Conservation (phyloP, 2,113 vertebrate species). For the Labeo catla region DNA sequence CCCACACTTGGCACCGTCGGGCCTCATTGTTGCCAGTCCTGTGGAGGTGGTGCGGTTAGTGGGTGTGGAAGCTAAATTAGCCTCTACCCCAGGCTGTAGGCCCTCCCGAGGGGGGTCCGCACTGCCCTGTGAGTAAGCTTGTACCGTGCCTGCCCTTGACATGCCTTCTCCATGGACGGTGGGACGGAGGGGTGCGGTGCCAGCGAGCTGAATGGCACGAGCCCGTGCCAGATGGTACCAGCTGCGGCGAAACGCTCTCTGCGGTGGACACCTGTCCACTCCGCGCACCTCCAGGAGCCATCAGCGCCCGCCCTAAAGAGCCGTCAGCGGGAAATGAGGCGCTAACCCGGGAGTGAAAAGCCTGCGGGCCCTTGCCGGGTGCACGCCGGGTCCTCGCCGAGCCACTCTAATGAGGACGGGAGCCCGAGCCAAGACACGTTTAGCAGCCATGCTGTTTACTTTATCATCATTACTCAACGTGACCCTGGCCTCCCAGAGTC, state of each 20-base stretch:
- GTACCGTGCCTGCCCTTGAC: slow-evolving; percentile 67
- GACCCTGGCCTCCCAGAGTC: slow-evolving; percentile 43
- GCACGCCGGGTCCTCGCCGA: slow-evolving; percentile 36
- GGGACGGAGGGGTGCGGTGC: slow-evolving; percentile 50
- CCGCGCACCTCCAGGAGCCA: slow-evolving; percentile 62
- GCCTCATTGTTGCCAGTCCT: slow-evolving; percentile 64
- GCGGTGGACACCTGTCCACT: slow-evolving; percentile 65
- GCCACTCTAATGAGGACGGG: slow-evolving; percentile 60
- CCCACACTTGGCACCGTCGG: slow-evolving; percentile 57
- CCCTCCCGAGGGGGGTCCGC: slow-evolving; percentile 61
- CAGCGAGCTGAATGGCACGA: slow-evolving; percentile 54
- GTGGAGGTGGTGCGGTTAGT: slow-evolving; percentile 58
- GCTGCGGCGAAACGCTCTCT: slow-evolving; percentile 60
- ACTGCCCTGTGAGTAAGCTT: slow-evolving; percentile 70
- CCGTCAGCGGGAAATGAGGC: slow-evolving; percentile 67
- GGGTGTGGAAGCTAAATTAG: slow-evolving; percentile 65
- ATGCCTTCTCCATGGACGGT: slow-evolving; percentile 63
- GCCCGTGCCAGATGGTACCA: slow-evolving; percentile 65
- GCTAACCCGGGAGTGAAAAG: slow-evolving; percentile 66
- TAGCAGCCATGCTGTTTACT: slow-evolving; percentile 65
- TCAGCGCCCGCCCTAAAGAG: slow-evolving; percentile 63
- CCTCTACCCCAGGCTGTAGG: slow-evolving; percentile 63
- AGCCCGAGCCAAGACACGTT: slow-evolving; percentile 60
- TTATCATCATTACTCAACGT: slow-evolving; percentile 65
- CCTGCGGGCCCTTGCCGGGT: slow-evolving; percentile 58